Evolutionary conservation across 2,113 vertebrate genomes (phyloP).

Genomic region (Lanius ludovicianus): DNA sequence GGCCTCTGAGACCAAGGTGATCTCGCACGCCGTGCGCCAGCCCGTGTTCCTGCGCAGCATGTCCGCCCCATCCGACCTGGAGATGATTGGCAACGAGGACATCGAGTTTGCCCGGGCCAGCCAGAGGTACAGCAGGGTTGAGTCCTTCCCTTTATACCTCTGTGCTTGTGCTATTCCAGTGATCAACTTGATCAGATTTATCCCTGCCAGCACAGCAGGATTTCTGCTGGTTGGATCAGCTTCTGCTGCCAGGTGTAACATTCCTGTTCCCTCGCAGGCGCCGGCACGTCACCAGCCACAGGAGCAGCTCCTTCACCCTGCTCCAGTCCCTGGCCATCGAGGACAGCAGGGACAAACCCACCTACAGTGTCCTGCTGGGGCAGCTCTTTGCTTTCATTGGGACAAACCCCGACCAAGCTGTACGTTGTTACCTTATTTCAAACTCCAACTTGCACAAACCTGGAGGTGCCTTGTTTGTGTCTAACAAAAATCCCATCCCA

Average conservation of each 20-base stretch:
- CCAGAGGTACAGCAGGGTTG: constrained; percentile 77
- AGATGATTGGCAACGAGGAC: constrained; percentile 97
- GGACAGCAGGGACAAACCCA: constrained; percentile 92
- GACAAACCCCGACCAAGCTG: constrained; percentile 94
- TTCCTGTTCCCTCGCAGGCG: constrained; percentile 63
- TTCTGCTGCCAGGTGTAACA: background rate
- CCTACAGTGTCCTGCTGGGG: constrained; percentile 92
- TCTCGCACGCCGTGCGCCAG: constrained; percentile 86
- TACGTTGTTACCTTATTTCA: constrained; percentile 12
- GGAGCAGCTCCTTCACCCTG: constrained; percentile 95
- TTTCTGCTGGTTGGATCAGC: rapidly evolving
- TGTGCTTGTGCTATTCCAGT: background rate
- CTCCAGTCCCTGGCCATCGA: constrained; percentile 91
- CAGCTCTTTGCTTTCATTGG: constrained; percentile 98
- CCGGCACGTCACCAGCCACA: constrained; percentile 89
- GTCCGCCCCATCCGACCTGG: constrained; percentile 96
- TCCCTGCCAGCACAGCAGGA: background rate
- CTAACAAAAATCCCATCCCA: background rate
- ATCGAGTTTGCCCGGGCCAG: constrained; percentile 89
- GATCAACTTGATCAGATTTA: no score
- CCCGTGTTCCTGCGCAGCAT: constrained; percentile 96
- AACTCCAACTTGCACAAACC: rapidly evolving
- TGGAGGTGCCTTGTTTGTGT: background rate
- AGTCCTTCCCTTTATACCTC: background rate
- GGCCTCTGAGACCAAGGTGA: constrained; percentile 88